Evolutionary conservation across 2,113 vertebrate genomes (phyloP), one percentile per base, ranked within the genome.

Genomic region (Hiodon tergisus): DNA sequence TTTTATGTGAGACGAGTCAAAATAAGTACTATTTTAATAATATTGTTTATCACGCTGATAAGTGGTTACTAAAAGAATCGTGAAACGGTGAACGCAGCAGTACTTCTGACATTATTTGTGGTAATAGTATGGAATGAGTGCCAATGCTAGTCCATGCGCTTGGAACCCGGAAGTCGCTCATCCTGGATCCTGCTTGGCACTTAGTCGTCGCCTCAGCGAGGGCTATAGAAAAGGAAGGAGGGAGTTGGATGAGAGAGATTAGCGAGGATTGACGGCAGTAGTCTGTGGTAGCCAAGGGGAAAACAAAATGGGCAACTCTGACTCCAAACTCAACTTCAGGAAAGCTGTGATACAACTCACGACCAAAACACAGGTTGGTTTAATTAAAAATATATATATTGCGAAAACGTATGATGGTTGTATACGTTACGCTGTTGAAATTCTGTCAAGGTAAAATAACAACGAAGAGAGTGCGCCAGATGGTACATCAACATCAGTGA

Each of bases 291-390:
- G 74, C 73, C 48, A 72, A 83, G 79, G 72, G 75, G 83, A 83
- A 78, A 75, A 69, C 79, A 85, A 84, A 76, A 98, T 98, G 97
- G 97, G 97, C 75, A 94, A 91, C 85, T 92, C 93, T 68, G 97
- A 98, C 87, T 97, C 96, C 48, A 98, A 97, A 87, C 90, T 98
- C 54, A 96, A 97, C 89, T 98, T 98, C 88, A 94, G 97, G 87
- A 98, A 98, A 86, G 96, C 97, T 53, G 97, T 98, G 80, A 98
- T 98, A 83, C 97, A 98, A 87, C 94, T 98, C 81, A 98, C 97
- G 77, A 98, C 97, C 76, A 98, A 97, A 91, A 98, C 97, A 5
- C 97, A 98, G 96, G 96, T 95, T 72, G 10, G 83, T 81, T 9
- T 13, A 61, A 47, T 69, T 3, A 63, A 63, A 0, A 5, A 13